These are phyloP conservation scores for Triplophysa dalaica DNA, from an alignment of 2,113 vertebrate genomes.

Conservation along the genomic window DNA sequence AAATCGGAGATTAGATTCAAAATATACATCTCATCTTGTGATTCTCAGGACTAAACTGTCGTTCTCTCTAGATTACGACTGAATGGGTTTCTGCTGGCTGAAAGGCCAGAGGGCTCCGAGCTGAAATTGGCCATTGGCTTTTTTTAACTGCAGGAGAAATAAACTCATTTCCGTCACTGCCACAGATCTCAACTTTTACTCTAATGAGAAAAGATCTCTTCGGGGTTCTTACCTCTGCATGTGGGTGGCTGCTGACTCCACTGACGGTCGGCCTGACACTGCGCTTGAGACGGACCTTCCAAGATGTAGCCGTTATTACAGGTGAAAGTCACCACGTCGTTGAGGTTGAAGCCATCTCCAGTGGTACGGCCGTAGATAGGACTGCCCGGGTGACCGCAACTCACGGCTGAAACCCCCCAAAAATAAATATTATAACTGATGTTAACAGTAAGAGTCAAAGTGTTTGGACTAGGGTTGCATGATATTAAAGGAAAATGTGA, in stretches of 20 bases:
- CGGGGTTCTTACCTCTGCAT: conserved; percentile 83
- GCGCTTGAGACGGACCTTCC: conserved; percentile 91
- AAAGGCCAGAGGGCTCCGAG: conserved; percentile 3
- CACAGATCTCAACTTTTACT: not conserved
- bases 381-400: conserved; percentile 94
- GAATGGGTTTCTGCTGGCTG: not conserved
- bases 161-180: conserved; percentile 19
- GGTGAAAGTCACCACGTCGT: conserved; percentile 90
- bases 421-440: not conserved
- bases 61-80: conserved; percentile 24
- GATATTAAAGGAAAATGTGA: too few relatives aligned
- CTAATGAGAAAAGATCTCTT: not conserved
- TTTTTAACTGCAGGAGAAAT: conserved; percentile 2
- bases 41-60: conserved; percentile 9
- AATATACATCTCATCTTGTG: conserved; percentile 15
- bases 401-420: conserved; percentile 78
- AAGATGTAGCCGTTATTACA: conserved; percentile 93
- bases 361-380: conserved; percentile 94
- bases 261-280: conserved; percentile 91
- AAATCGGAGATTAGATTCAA: conserved; percentile 23
- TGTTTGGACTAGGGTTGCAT: too few relatives aligned
- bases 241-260: conserved; percentile 93
- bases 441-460: not conserved
- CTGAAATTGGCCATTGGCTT: conserved; percentile 31
- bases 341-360: conserved; percentile 94